Base-by-base conservation (phyloP, 1,140 invertebrate genomes). In the Amphibalanus amphitrite region DNA sequence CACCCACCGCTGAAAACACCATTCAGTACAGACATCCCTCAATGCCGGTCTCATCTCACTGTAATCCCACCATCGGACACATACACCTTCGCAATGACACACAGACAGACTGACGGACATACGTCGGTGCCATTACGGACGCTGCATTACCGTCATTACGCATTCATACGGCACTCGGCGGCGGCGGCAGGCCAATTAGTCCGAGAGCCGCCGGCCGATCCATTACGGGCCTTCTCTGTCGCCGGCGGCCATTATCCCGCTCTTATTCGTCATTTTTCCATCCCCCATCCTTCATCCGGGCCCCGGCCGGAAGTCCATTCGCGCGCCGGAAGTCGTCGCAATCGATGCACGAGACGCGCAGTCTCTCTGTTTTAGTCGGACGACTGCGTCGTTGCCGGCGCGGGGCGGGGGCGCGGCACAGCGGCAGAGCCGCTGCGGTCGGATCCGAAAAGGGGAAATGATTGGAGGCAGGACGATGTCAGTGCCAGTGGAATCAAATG, bases 181-280 rank as follows among this genome's bases (percentile, higher is more conserved):
- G 47, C 47, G 47, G 47, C 47, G 10, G n/a, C n/a, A n/a, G n/a
- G n/a, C 47, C 47, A 59, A 59, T 59, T 59, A 59, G 47, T 38
- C 47, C 47, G 47, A 59, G 47, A 17, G 47, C 6, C 47, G 33
- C 47, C n/a, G 47, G 47, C 47, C 47, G 47, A 59, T 59, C 47
- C 47, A 59, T 59, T 59, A 59, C 47, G 47, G 13, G 47, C 47
- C 10, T 59, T 20, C 47, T 59, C 47, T 59, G 47, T 59, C 47
- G 47, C 47, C 47, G 47, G 1, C 47, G 17, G 47, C 47, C 17
- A 59, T 59, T 59, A 59, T 59, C 47, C 47, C 47, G 10, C 47
- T 59, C 47, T 59, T 59, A 59, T 59, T 59, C 47, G 47, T 59
- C 47, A 59, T 59, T 59, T 59, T 59, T 59, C 47, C 47, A 59